Percentiles rank a stretch among this genome's conserved stretches.
Conservation (phyloP, 2,888 invertebrate genomes). For the Pinctada fucata region DNA sequence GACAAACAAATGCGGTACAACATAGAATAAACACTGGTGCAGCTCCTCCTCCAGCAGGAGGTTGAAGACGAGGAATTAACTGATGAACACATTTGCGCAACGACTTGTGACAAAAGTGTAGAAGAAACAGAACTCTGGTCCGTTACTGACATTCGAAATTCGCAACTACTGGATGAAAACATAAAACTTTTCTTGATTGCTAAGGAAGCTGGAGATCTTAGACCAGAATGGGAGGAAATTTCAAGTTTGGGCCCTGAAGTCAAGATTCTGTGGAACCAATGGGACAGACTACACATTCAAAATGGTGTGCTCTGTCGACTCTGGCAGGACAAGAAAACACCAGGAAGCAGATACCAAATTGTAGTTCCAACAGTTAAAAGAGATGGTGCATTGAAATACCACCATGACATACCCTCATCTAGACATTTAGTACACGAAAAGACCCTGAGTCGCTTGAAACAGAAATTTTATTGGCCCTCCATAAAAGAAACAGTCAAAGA, state of each 20-base stretch:
- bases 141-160: neutral
- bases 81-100: neutral
- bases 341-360: neutral
- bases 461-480: neutral
- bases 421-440: neutral
- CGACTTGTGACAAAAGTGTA: too few species aligned
- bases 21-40: neutral
- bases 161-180: neutral
- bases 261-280: constrained; percentile 13
- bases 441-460: neutral
- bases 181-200: neutral
- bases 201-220: neutral
- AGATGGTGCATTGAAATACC: neutral
- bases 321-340: neutral
- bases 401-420: neutral
- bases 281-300: constrained; percentile 3
- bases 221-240: neutral
- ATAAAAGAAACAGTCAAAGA: too few species aligned
- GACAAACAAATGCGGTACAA: neutral
- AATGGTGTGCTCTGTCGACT: constrained; percentile 9
- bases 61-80: neutral
- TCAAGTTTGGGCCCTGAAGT: constrained; percentile 3
- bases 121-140: too few species aligned
- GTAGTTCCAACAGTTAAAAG: neutral
- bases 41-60: neutral